Base-by-base conservation (phyloP, 2,797 vertebrate genomes). In the Pangasius macronema region DNA sequence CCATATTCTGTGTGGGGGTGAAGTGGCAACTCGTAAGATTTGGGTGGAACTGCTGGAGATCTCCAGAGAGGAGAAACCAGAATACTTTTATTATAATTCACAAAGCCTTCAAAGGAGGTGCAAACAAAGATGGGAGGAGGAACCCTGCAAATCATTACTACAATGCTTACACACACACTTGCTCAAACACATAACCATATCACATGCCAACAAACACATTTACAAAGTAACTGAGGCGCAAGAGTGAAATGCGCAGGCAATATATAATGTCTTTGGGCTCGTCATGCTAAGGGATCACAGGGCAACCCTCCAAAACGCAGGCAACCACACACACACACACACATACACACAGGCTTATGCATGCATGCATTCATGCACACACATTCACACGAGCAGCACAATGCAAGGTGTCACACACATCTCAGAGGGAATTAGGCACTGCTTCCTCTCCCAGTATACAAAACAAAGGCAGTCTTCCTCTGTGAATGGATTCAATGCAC, bases 371-470 rank as follows among this genome's bases (percentile, higher is more conserved):
- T 18, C 81, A 30, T n/a, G 24, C 81, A 82, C 76, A 79, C 86
- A 87, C 85, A 79, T 83, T 85, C 87, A 85, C 82, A 88, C 76
- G 30, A 83, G 87, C 53, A 67, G 72, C 89, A 92, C 91, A 92
- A 92, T 91, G 88, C 86, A 88, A 93, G 94, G 93, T 95, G 94
- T 95, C 95, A 94, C 93, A 95, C 92, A 94, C 86, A 90, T 94
- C 94, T 95, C 91, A 91, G 85, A 93, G 93, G 94, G 92, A 95
- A 95, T 95, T 94, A 95, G 94, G 91, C 85, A 68, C 85, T 68
- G 87, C 95, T 96, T 96, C 95, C 95, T 95, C 93, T 95, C 92
- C 89, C 93, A 92, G 93, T 95, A 92, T 93, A 91, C 91, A 92
- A 95, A 94, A 95, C 94, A 95, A 95, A 95, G 95, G 92, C 92